Base-by-base conservation (phyloP, 2,797 vertebrate genomes). In the Adelosebastes latens region DNA sequence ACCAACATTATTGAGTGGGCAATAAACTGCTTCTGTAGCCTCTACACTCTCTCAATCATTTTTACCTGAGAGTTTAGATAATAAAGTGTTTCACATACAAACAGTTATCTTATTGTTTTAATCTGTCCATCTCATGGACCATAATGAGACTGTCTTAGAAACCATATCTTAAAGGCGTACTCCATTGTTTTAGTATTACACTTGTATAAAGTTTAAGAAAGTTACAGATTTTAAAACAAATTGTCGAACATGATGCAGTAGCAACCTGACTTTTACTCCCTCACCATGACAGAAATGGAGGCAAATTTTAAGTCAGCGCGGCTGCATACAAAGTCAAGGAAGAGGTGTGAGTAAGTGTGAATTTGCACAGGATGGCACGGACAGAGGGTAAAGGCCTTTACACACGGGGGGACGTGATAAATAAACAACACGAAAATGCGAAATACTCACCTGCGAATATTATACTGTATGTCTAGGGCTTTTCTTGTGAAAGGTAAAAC, bases 1-100 rank as follows among this genome's bases (percentile, higher is more conserved):
- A 39, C 42, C 27, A 46, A 42, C 5, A 62, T 73, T 68, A 70
- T 39, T 81, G 67, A 84, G 78, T 75, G 10, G 62, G 13, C 42
- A 49, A 34, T 72, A 65, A 82, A 81, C 49, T 39, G 70, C 39
- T 32, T 79, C n/a, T 29, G 22, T 64, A 68, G 67, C 56, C 18
- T 31, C 36, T 13, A 20, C 55, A 60, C 39, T 79, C 34, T 62
- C n/a, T 73, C 4, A 3, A 56, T 34, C 0, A 16, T 31, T 39
- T 16, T 14, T 62, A 5, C 24, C 27, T 61, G 32, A 42, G 5
- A 42, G 27, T n/a, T 60, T 13, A 25, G 10, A 60, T 49, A 29
- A 56, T 52, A 27, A 80, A 71, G 3, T 62, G 46, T 75, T 66
- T 67, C 16, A 62, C 31, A 59, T 18, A 5, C 12, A 55, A 24